phyloP scores from a whole-genome alignment of 2,113 vertebrate species.

The Helogale parvula region DNA sequence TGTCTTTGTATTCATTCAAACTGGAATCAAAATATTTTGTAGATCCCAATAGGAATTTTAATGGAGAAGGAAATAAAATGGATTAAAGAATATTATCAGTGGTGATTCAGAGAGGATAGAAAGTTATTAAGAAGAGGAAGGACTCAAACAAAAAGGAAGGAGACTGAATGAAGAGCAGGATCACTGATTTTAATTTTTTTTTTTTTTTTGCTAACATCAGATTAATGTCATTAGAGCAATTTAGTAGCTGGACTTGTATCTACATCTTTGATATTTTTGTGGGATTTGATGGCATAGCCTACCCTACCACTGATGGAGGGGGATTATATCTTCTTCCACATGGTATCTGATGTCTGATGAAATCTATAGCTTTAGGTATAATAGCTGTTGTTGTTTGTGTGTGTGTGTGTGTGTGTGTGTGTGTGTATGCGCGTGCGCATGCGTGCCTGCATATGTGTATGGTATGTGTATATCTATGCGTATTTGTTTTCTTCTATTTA shows the following conservation, averaged over 20 bases:
- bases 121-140: neutral
- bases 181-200: neutral
- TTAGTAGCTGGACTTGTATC: neutral
- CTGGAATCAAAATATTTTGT: conserved; percentile 16
- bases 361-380: neutral
- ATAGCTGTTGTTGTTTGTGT: neutral
- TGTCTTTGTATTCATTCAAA: neutral
- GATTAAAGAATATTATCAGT: conserved; percentile 17
- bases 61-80: neutral
- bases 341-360: neutral
- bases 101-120: neutral
- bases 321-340: neutral
- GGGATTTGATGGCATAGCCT: neutral
- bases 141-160: conserved; percentile 7
- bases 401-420: neutral
- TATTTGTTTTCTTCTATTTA: neutral
- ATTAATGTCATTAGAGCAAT: neutral
- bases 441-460: no score
- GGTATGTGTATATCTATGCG: neutral
- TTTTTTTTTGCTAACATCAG: neutral
- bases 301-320: neutral
- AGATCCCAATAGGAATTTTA: neutral
- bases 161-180: neutral
- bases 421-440: neutral
- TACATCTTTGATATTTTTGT: neutral